A percentile compares a stretch with the other conserved stretches of the same genome.
phyloP scores from a whole-genome alignment of 1,140 invertebrate species.

The Euschistus heros region DNA sequence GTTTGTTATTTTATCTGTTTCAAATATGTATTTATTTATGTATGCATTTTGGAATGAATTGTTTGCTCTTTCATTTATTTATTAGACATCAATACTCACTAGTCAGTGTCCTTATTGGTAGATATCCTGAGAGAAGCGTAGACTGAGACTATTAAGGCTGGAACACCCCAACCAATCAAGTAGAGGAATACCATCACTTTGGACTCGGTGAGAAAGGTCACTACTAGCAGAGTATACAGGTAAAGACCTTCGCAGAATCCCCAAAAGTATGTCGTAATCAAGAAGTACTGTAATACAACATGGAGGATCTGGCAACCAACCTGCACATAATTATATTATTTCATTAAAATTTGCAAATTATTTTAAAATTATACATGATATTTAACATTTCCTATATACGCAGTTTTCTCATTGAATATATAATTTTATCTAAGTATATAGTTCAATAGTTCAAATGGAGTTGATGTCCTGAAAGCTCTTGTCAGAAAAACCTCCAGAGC shows the following conservation, averaged over 20 bases:
- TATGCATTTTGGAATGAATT: too few species aligned
- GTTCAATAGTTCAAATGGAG: too few species aligned
- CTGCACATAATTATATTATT: conserved; percentile 25
- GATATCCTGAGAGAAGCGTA: conserved; percentile 28
- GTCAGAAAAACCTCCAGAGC: too few species aligned
- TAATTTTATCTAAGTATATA: neutral
- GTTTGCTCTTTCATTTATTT: too few species aligned
- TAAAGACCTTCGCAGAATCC: conserved; percentile 75
- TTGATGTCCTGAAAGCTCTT: too few species aligned
- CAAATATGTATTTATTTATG: too few species aligned
- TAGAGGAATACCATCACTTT: conserved; percentile 55
- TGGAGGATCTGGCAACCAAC: conserved; percentile 31
- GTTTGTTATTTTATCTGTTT: too few species aligned
- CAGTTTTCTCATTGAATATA: too few species aligned
- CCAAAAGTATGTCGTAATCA: conserved; percentile 69
- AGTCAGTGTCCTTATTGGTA: neutral
- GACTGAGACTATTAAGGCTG: conserved; percentile 28
- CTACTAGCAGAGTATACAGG: conserved; percentile 64
- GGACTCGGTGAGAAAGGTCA: conserved; percentile 56
- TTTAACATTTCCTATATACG: too few species aligned
- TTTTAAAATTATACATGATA: too few species aligned
- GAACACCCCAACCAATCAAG: conserved; percentile 55
- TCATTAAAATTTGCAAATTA: too few species aligned
- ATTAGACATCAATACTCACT: neutral
- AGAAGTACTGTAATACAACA: conserved; percentile 48